Conservation (phyloP, 92 coral and sea anemone species). For the Desmophyllum pertusum region DNA sequence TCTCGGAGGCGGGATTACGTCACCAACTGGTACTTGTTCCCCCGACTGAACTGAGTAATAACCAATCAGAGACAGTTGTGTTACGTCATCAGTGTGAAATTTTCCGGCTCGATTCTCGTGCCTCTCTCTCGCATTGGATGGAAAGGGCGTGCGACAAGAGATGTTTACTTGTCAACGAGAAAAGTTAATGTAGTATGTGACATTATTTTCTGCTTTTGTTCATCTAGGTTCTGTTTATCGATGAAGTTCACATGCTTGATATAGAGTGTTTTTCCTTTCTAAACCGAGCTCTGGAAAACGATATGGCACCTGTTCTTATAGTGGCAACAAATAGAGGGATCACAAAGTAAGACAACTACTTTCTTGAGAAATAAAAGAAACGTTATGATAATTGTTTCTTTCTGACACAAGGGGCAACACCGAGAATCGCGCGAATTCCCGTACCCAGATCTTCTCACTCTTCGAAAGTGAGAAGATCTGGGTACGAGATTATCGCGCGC, state of each 20-base stretch:
- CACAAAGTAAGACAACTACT: constrained; percentile 74
- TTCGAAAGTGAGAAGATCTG: neutral
- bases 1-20: no score
- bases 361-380: neutral
- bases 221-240: constrained; percentile 87
- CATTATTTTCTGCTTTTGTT: neutral
- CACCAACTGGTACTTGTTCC: no score
- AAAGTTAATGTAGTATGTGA: neutral
- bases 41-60: no score
- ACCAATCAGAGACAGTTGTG: no score
- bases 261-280: constrained; percentile 98
- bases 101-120: no score
- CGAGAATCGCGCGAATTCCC: neutral
- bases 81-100: no score
- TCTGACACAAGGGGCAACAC: neutral
- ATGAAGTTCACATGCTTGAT: constrained; percentile 99
- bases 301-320: constrained; percentile 98
- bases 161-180: neutral
- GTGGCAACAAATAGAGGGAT: constrained; percentile 99
- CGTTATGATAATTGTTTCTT: neutral
- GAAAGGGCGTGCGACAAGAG: no score
- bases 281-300: constrained; percentile 97
- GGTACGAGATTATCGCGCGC: neutral
- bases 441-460: neutral
- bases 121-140: no score